phyloP scores from a whole-genome alignment of 2,797 vertebrate species.

The Pseudochirops corinnae region DNA sequence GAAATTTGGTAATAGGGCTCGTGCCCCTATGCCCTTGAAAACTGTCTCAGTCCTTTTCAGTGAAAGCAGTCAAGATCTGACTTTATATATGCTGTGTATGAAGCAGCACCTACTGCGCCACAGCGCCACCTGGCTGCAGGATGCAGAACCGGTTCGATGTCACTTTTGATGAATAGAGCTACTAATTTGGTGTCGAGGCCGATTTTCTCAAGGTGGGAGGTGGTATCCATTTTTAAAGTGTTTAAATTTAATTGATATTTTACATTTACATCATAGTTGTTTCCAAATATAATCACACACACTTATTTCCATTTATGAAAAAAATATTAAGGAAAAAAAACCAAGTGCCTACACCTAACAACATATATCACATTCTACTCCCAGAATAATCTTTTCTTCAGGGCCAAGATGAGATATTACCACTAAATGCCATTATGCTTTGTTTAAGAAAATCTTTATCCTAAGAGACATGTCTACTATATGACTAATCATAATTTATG shows the following conservation, averaged over 20 bases:
- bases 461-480: constrained; percentile 50
- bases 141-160: constrained; percentile 15
- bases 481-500: constrained; percentile 44
- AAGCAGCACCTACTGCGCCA: constrained; percentile 57
- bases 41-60: neutral
- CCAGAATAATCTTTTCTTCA: neutral
- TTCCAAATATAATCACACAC: neutral
- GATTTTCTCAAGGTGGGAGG: neutral
- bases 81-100: neutral
- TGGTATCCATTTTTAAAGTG: neutral
- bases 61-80: neutral
- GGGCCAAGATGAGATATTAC: neutral
- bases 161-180: constrained; percentile 14
- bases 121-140: constrained; percentile 75
- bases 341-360: neutral
- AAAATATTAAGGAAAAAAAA: neutral
- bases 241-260: neutral
- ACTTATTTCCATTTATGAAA: constrained; percentile 59
- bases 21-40: neutral
- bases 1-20: constrained; percentile 9
- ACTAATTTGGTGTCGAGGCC: neutral
- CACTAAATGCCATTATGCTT: neutral
- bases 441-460: constrained; percentile 22
- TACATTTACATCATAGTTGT: neutral
- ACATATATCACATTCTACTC: neutral